Conservation (phyloP, 2,888 invertebrate species). For the Tenthredo mesomela region DNA sequence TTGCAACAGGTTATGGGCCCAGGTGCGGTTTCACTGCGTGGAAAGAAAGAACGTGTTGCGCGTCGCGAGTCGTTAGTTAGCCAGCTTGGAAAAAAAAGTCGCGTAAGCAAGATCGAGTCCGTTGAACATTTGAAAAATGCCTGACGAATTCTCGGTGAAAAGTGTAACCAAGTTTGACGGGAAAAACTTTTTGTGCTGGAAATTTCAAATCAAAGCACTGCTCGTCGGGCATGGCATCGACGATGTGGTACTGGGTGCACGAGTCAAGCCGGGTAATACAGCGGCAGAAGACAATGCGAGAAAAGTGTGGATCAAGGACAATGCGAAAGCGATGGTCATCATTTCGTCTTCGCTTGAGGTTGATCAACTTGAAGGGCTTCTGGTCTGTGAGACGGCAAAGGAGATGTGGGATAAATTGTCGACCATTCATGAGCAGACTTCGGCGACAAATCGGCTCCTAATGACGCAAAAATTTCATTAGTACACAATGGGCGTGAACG, state of each 20-base stretch:
- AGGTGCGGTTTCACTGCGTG: too few species aligned
- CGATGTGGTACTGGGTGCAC: conserved; percentile 53
- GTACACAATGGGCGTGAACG: conserved; percentile 55
- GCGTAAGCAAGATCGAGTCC: too few species aligned
- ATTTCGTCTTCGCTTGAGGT: conserved; percentile 55
- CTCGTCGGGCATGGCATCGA: conserved; percentile 34
- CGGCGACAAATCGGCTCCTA: conserved; percentile 57
- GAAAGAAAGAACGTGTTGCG: too few species aligned
- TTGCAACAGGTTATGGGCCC: too few species aligned
- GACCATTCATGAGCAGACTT: conserved; percentile 60
- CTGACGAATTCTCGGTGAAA: background rate
- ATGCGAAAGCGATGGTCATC: conserved; percentile 57
- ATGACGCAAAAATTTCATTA: conserved; percentile 57
- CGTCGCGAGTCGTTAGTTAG: too few species aligned
- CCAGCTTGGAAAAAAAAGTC: too few species aligned
- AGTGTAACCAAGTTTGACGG: conserved; percentile 55
- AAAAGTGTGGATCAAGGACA: conserved; percentile 56
- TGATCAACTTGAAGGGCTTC: conserved; percentile 50
- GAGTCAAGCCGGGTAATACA: conserved; percentile 33
- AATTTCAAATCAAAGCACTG: conserved; percentile 53
- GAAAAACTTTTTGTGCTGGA: conserved; percentile 54
- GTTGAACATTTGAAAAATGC: background rate
- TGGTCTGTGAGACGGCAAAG: conserved; percentile 54
- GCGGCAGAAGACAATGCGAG: background rate
- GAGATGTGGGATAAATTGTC: conserved; percentile 59